These are phyloP conservation scores for Eledona agricola DNA, from an alignment of 2,888 invertebrate species.

Conservation along the genomic window DNA sequence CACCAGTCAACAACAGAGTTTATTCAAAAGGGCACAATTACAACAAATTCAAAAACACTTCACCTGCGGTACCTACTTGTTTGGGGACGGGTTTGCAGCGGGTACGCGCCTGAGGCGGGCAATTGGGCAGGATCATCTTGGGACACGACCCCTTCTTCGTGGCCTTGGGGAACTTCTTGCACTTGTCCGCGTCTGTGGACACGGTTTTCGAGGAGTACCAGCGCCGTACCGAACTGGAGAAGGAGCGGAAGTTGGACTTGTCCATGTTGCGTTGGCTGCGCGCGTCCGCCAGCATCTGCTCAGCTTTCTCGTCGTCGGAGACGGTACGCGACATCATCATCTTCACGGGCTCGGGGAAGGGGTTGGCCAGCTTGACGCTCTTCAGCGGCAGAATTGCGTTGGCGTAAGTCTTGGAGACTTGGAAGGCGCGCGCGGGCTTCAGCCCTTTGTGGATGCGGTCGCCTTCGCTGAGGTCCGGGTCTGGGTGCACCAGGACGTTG, in stretches of 20 bases:
- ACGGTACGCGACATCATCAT: conserved; percentile 57
- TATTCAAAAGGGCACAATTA: conserved; percentile 28
- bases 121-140: conserved; percentile 13
- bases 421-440: conserved; percentile 39
- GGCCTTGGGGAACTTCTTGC: conserved; percentile 19
- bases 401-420: conserved; percentile 54
- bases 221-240: conserved; percentile 2
- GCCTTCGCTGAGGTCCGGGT: conserved; percentile 22
- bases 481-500: conserved; percentile 20
- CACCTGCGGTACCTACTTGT: conserved; percentile 27
- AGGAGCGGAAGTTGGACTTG: conserved; percentile 2
- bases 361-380: conserved; percentile 55
- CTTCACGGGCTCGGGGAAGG: conserved; percentile 60
- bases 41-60: conserved; percentile 25
- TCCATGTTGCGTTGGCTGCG: conserved; percentile 15
- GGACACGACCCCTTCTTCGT: conserved; percentile 17
- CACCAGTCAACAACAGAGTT: conserved; percentile 13
- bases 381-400: conserved; percentile 56
- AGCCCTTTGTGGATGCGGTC: conserved; percentile 29
- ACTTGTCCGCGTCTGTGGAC: conserved; percentile 14
- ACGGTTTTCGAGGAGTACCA: conserved; percentile 22
- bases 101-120: conserved; percentile 7
- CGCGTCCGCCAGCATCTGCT: conserved; percentile 56
- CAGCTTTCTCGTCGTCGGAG: conserved; percentile 59
- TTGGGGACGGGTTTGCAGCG: conserved; percentile 14